These are phyloP conservation scores for Eudyptes chrysolophus DNA, from an alignment of 2,113 vertebrate genomes.

Conservation along the genomic window DNA sequence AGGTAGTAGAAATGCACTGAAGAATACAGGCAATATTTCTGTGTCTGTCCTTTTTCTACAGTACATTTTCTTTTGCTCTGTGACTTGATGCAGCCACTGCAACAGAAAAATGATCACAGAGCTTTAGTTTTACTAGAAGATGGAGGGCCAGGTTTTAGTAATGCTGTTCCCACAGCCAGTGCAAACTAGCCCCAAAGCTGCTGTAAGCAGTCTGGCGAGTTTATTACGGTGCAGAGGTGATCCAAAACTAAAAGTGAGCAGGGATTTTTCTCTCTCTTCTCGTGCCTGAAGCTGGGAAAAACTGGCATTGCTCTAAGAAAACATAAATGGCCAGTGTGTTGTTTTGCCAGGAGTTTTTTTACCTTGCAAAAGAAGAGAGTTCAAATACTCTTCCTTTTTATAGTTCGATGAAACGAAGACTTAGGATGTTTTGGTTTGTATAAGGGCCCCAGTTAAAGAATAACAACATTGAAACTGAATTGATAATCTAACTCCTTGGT, in stretches of 20 bases:
- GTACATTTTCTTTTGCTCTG: not conserved
- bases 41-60: not conserved
- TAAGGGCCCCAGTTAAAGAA: not conserved
- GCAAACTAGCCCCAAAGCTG: slow-evolving; percentile 23
- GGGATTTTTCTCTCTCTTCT: not conserved
- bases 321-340: not conserved
- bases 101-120: not conserved
- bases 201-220: not conserved
- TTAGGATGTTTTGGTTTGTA: not conserved
- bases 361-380: not conserved
- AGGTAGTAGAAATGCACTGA: not conserved
- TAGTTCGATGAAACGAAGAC: not conserved
- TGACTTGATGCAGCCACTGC: not conserved
- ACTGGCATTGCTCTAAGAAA: not conserved
- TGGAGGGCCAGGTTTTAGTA: not conserved
- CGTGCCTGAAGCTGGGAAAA: not conserved
- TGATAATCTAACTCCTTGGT: not conserved
- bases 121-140: not conserved
- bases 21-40: not conserved
- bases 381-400: not conserved
- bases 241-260: not conserved
- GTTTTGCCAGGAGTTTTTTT: not conserved
- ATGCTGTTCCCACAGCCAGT: not conserved
- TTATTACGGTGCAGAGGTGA: not conserved
- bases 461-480: not conserved